Base-by-base conservation (phyloP, 2,113 vertebrate genomes). In the Laticauda colubrina region DNA sequence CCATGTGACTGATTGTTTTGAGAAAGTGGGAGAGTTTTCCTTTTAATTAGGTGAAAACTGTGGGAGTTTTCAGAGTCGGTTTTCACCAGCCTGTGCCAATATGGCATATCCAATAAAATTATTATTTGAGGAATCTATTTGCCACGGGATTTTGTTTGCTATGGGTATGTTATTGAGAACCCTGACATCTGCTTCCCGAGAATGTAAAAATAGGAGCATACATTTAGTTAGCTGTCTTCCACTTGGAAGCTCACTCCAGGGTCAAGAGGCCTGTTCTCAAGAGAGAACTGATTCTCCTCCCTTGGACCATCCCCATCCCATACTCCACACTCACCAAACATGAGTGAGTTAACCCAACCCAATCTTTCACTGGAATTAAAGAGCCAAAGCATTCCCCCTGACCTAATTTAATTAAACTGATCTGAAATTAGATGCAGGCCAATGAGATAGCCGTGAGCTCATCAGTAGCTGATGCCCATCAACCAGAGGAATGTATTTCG, bases 401-500 rank as follows among this genome's bases (percentile, higher is more conserved):
- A 89, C 61, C 53, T 89, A 89, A 89, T 89, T 92, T 85, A 92
- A 89, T 92, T 89, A 89, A 92, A 85, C 10, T 1, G 53, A 88
- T 92, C 61, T n/a, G 9, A 93, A 23, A 94, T 92, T 86, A 90
- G 56, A 90, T 9, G 43, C 48, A 93, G 69, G 56, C 7, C 61
- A 93, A 34, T 20, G 93, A 91, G 75, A 94, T 85, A 96, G 93
- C 0, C 75, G 94, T 92, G 95, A 81, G 51, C 91, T 56, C 29
- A 85, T 88, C 94, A 93, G 91, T 55, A 93, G 23, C 4, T 48
- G 92, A 91, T 85, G n/a, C 55, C 89, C 89, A 64, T 86, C 88
- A 81, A 94, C 85, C 1, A 0, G 75, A 0, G 75, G 88, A 90
- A 56, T 39, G 29, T 87, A 89, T 93, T 94, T 61, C 92, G 53